Evolutionary conservation across 2,888 invertebrate species (phyloP), one percentile per base, ranked within the genome.

Genomic region (Caenorhabditis drosophilae): DNA sequence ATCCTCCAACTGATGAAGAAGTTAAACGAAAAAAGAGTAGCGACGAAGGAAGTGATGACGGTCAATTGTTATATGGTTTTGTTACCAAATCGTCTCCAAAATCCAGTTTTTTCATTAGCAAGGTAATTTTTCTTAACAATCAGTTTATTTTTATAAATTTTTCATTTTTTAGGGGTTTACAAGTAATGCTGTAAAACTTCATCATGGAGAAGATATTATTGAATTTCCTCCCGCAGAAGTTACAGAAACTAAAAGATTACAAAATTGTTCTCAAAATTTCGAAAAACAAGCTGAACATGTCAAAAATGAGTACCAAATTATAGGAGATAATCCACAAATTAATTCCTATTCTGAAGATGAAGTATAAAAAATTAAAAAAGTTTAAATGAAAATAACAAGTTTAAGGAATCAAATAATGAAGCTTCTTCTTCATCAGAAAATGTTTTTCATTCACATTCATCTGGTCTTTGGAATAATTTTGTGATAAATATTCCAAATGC

Each of bases 391-490:
- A n/a, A n/a, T n/a, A n/a, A n/a, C n/a, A n/a, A n/a, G n/a, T n/a
- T n/a, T n/a, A n/a, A n/a, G n/a, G n/a, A n/a, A n/a, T n/a, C n/a
- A n/a, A n/a, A n/a, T n/a, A n/a, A n/a, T n/a, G n/a, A n/a, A n/a
- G n/a, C n/a, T n/a, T n/a, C n/a, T n/a, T n/a, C n/a, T n/a, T n/a
- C n/a, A n/a, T n/a, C n/a, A 23, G n/a, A 2, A 40, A 2, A 22
- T 40, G 20, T 20, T 31, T 18, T 4, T 9, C 15, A 9, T 16
- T 36, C 4, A 4, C n/a, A 15, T 40, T 3, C n/a, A 3, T 52
- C 52, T 4, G 62, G 62, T 1, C 45, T 63, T 11, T 57, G 56
- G 53, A 47, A 44, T 12, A 63, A 57, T 23, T 63, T 63, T 22
- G 26, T 63, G 11, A 40, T 63, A 1, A 3, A 48, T 1, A 36